phyloP scores from a whole-genome alignment of 2,888 invertebrate species.

The Parelbella ahira region DNA sequence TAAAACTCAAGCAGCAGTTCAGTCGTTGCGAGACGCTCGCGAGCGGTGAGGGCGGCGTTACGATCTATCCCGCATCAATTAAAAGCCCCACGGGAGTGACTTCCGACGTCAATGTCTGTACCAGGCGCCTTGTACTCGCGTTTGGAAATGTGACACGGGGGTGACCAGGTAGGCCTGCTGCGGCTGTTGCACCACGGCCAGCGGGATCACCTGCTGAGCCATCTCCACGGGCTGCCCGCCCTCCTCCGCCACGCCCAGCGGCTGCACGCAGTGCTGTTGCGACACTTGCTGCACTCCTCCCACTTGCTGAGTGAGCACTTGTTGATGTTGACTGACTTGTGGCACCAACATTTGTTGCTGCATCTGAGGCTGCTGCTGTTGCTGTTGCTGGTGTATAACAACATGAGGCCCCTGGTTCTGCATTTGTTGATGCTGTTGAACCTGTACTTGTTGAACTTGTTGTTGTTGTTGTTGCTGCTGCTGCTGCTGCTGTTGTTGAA shows the following conservation, averaged over 20 bases:
- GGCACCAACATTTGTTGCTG: slow-evolving; percentile 76
- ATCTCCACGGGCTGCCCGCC: slow-evolving; percentile 80
- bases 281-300: slow-evolving; percentile 69
- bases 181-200: slow-evolving; percentile 83
- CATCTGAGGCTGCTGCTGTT: slow-evolving; percentile 54
- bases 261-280: slow-evolving; percentile 73
- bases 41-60: slow-evolving; percentile 40
- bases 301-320: slow-evolving; percentile 67
- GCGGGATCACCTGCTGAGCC: slow-evolving; percentile 83
- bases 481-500: slow-evolving; percentile 57
- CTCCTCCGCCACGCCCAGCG: slow-evolving; percentile 72
- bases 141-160: slow-evolving; percentile 83
- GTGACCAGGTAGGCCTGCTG: slow-evolving; percentile 84
- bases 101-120: slow-evolving; percentile 69
- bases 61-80: slow-evolving; percentile 33
- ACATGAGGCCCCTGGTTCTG: slow-evolving; percentile 61
- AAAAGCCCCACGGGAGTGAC: slow-evolving; percentile 33
- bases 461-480: slow-evolving; percentile 63
- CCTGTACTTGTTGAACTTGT: slow-evolving; percentile 65
- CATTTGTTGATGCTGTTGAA: slow-evolving; percentile 69
- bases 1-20: slow-evolving; percentile 40
- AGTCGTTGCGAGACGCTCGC: slow-evolving; percentile 45
- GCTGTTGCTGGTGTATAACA: slow-evolving; percentile 68
- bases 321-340: slow-evolving; percentile 75
- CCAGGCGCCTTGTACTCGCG: slow-evolving; percentile 82